A percentile compares a stretch with the other conserved stretches of the same genome.
Conservation (phyloP, 2,797 vertebrate species). For the Eupleurogrammus muticus region DNA sequence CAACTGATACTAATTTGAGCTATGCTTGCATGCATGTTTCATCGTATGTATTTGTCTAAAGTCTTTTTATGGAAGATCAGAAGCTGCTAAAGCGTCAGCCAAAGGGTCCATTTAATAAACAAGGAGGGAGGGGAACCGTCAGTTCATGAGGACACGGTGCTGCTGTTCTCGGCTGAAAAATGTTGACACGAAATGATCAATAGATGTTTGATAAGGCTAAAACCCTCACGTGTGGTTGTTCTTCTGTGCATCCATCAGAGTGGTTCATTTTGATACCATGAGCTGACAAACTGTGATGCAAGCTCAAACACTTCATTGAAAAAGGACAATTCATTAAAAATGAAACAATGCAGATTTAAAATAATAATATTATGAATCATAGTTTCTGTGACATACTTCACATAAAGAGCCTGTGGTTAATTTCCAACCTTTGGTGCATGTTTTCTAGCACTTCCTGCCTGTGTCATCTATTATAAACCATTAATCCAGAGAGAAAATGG, state of each 20-base stretch:
- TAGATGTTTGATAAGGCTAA: conserved; percentile 67
- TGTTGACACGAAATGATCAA: conserved; percentile 62
- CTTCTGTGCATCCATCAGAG: conserved; percentile 41
- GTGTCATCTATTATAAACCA: too few species aligned
- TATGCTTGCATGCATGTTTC: too few species aligned
- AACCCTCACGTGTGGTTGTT: conserved; percentile 29
- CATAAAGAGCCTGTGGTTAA: background rate
- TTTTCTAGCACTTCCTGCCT: too few species aligned
- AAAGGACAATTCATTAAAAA: background rate
- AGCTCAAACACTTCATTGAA: background rate
- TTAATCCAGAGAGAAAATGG: too few species aligned
- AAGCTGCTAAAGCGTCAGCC: too few species aligned
- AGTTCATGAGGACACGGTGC: conserved; percentile 67
- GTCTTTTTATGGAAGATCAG: too few species aligned
- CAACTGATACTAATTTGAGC: too few species aligned
- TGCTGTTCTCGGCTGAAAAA: conserved; percentile 50
- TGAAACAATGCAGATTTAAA: background rate
- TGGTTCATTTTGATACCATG: conserved; percentile 15
- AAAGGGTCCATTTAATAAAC: too few species aligned
- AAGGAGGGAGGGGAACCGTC: conserved; percentile 51
- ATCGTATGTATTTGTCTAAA: too few species aligned
- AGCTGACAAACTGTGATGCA: conserved; percentile 19
- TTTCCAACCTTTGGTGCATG: too few species aligned
- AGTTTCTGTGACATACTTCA: too few species aligned
- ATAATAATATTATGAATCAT: too few species aligned